A percentile compares a stretch with the other conserved stretches of the same genome.
These are phyloP conservation scores for Stenichneumon culpator DNA, from an alignment of 2,888 invertebrate species.

Conservation along the genomic window DNA sequence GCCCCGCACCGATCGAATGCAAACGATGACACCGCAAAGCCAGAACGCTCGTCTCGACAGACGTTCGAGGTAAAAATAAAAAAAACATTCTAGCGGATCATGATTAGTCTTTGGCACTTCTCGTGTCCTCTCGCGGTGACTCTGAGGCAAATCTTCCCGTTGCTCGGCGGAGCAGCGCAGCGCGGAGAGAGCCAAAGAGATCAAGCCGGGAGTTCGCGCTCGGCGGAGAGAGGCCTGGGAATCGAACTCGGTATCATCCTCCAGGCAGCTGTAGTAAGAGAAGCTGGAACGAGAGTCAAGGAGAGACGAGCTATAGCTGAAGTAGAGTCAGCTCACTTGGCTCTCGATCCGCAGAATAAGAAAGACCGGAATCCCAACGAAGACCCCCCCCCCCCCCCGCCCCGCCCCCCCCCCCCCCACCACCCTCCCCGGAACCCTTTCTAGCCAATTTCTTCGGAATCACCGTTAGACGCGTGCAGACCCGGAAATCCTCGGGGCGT, in stretches of 20 bases:
- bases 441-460: constrained; percentile 60
- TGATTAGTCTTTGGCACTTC: constrained; percentile 53
- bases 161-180: background rate
- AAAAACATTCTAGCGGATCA: constrained; percentile 31
- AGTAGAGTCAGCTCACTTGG: constrained; percentile 41
- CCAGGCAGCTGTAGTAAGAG: constrained; percentile 51
- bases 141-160: constrained; percentile 27
- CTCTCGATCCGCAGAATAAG: constrained; percentile 53
- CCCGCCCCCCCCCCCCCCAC: too few relatives aligned
- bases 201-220: constrained; percentile 49
- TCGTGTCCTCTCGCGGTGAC: constrained; percentile 18
- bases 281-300: constrained; percentile 9
- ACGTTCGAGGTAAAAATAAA: background rate
- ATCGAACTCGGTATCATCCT: constrained; percentile 76
- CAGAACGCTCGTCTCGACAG: background rate
- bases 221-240: constrained; percentile 73
- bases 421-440: constrained; percentile 41
- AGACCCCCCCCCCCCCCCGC: constrained; percentile 1
- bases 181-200: constrained; percentile 10
- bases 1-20: constrained; percentile 27
- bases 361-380: constrained; percentile 65
- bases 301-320: constrained; percentile 48
- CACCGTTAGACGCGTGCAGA: constrained; percentile 72
- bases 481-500: constrained; percentile 78
- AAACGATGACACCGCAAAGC: constrained; percentile 17